phyloP scores from a whole-genome alignment of 2,888 invertebrate species.

The Oscheius sp. region DNA sequence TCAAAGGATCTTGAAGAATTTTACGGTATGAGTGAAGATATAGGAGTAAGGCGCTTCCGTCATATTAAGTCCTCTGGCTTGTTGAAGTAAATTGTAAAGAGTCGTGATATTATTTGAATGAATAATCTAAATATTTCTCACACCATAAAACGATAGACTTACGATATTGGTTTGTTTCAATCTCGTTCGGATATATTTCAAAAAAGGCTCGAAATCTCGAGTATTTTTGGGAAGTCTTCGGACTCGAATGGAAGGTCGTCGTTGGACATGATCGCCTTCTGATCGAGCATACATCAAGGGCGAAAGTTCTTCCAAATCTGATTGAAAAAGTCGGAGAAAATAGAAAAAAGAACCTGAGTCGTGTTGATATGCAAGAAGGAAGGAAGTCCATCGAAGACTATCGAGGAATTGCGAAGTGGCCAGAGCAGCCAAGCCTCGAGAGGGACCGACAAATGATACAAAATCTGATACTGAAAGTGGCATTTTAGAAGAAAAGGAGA shows the following conservation, averaged over 20 bases:
- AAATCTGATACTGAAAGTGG: slow-evolving; percentile 39
- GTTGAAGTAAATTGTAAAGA: slow-evolving; percentile 60
- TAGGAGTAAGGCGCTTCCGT: slow-evolving; percentile 65
- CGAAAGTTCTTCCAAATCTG: slow-evolving; percentile 46
- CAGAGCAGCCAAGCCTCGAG: slow-evolving; percentile 41
- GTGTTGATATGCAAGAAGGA: slow-evolving; percentile 52
- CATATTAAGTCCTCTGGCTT: slow-evolving; percentile 64
- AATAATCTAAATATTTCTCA: slow-evolving; percentile 52
- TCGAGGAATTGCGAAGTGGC: slow-evolving; percentile 56
- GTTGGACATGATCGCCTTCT: slow-evolving; percentile 35
- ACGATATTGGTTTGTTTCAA: slow-evolving; percentile 65
- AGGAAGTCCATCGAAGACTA: slow-evolving; percentile 53
- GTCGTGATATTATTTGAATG: slow-evolving; percentile 65
- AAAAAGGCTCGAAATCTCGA: slow-evolving; percentile 59
- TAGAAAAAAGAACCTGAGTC: slow-evolving; percentile 29
- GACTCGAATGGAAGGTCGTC: slow-evolving; percentile 41
- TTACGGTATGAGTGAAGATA: slow-evolving; percentile 65
- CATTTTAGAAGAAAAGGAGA: neutral
- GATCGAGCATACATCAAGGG: slow-evolving; percentile 48
- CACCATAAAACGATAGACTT: slow-evolving; percentile 10
- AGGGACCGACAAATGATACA: slow-evolving; percentile 47
- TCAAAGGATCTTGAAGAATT: neutral
- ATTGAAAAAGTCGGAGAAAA: neutral
- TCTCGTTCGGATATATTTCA: slow-evolving; percentile 62
- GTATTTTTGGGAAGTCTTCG: slow-evolving; percentile 55